Base-by-base conservation (phyloP, 92 coral and sea anemone species). In the Siderastrea radians region DNA sequence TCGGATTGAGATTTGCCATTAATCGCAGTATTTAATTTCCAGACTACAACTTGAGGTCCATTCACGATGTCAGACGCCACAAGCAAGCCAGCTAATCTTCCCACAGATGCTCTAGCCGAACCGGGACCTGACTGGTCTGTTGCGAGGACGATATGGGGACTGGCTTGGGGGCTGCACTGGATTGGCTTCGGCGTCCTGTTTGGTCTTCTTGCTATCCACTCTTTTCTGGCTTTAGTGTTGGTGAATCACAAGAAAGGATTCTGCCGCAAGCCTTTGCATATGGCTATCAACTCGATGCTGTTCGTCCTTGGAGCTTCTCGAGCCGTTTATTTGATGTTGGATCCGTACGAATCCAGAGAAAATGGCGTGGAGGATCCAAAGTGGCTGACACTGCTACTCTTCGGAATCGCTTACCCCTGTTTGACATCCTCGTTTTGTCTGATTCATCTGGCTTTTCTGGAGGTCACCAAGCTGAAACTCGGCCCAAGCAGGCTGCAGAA, bases 341-440 rank as follows among this genome's bases (percentile, higher is more conserved):
- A 92, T 75, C 99, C 99, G 5, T 96, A 96, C 92, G 96, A 91
- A 58, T 88, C 96, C 49, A 91, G 87, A 19, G 95, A 92, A 48
- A 87, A 96, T 67, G 91, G 96, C 60, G 87, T 95, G 52, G 71
- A 85, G 14, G 64, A 83, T 6, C 91, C 89, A 53, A 49, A 68
- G 15, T 78, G 93, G 91, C 38, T 91, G 63, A n/a, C 84, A 3
- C 66, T 86, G 19, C 54, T 91, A 9, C 87, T 96, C 12, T 92
- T 94, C 72, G 97, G 98, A 26, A 80, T 96, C 68, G 96, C 98
- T 58, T 96, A 84, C 38, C 81, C 99, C 99, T 96, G 99, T 58
- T 89, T 96, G 49, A 94, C 96, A 4, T 93, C 98, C 15, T 90
- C 98, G 45, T 96, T 96, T 88, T 92, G 98, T 54, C 78, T 96